Percentiles rank a stretch among this genome's conserved stretches.
These are phyloP conservation scores for Diuraphis noxia DNA, from an alignment of 1,140 invertebrate genomes.

Conservation along the genomic window DNA sequence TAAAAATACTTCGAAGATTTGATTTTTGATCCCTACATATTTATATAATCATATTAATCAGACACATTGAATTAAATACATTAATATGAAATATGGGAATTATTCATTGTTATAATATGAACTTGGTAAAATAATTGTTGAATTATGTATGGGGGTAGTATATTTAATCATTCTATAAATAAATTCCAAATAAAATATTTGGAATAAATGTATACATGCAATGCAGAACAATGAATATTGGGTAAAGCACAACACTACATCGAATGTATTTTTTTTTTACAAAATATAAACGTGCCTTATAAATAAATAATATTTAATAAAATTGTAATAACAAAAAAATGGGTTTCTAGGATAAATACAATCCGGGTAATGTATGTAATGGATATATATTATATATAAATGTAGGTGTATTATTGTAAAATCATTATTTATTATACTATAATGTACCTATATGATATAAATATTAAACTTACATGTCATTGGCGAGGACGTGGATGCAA, in stretches of 20 bases:
- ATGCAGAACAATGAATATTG: not conserved
- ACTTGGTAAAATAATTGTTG: not conserved
- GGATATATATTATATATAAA: not conserved
- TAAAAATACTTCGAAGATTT: not conserved
- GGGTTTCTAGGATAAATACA: not conserved
- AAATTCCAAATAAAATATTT: not conserved
- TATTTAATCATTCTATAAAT: not conserved
- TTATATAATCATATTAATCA: not conserved
- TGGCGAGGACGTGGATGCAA: slow-evolving; percentile 81
- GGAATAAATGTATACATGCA: not conserved
- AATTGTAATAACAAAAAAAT: slow-evolving; percentile 19
- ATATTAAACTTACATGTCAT: slow-evolving; percentile 76
- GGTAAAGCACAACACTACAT: not conserved
- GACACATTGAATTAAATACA: not conserved
- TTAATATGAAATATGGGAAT: not conserved
- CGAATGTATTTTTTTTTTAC: not conserved
- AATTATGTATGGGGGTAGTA: not conserved
- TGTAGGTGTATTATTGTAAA: not conserved
- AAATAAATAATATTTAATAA: not conserved
- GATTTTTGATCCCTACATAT: not conserved
- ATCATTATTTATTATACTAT: not conserved
- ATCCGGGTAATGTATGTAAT: not conserved
- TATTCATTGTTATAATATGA: not conserved
- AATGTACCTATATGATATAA: not conserved
- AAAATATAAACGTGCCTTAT: not conserved